Evolutionary conservation across 2,797 vertebrate genomes (phyloP).

Genomic region (Micromesistius poutassou): DNA sequence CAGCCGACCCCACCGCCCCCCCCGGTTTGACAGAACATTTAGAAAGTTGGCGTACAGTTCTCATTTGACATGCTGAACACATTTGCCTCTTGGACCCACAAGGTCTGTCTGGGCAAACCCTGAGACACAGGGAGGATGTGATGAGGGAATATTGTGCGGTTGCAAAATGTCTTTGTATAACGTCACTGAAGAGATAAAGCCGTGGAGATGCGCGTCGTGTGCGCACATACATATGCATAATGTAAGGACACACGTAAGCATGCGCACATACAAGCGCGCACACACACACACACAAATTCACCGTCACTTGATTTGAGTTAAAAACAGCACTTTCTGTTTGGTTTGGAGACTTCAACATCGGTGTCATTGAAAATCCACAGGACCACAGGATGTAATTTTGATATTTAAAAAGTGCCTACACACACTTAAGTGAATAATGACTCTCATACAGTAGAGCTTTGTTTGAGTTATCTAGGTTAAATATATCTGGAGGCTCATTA

Average conservation of each 20-base stretch:
- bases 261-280: conserved; percentile 5
- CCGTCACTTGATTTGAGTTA: conserved; percentile 29
- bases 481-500: conserved; percentile 47
- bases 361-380: no score
- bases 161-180: no score
- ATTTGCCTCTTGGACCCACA: no score
- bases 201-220: no score
- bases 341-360: conserved; percentile 56
- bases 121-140: background rate
- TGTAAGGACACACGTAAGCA: conserved; percentile 6
- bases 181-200: background rate
- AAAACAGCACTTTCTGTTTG: conserved; percentile 65
- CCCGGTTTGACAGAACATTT: no score
- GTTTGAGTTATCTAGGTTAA: conserved; percentile 55
- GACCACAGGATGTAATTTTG: conserved; percentile 42
- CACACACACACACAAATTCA: conserved; percentile 16
- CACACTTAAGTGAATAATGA: conserved; percentile 44
- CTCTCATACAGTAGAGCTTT: conserved; percentile 40
- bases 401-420: conserved; percentile 56
- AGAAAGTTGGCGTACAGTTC: no score
- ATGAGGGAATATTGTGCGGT: no score
- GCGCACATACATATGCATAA: background rate
- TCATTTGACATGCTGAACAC: no score
- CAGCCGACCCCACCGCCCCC: no score
- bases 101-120: no score